Base-by-base conservation (phyloP, 2,888 invertebrate species). In the Cantharis rufa region DNA sequence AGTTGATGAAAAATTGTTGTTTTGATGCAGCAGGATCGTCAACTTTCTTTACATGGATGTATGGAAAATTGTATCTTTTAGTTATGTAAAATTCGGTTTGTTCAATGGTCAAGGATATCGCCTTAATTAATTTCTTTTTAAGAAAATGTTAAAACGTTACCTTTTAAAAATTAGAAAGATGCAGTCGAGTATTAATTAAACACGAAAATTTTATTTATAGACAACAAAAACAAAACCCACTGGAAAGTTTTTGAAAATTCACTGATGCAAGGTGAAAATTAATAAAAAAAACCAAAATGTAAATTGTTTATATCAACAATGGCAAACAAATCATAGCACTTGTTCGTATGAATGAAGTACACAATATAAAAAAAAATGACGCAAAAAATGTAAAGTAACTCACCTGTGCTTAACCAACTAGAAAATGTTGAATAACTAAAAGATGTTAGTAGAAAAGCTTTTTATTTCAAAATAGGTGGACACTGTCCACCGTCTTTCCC, bases 391-490 rank as follows among this genome's bases (percentile, higher is more conserved):
- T 48, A 66, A 66, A 21, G 13, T 16, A 21, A 24, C 64, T 66
- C n/a, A 66, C 64, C 64, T 21, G 64, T 16, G 21, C 18, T n/a
- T 66, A 66, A 66, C 64, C 18, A 66, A 66, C 64, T 66, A 66
- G 21, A 66, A 66, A 66, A 21, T 18, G 24, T 24, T 66, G 24
- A 48, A 48, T 16, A 71, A 68, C 28, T 11, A 68, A 61, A 15
- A 64, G 62, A n/a, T 32, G 16, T 15, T 32, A 72, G n/a, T 68
- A 48, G 72, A 62, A 63, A 63, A 63, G 24, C n/a, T 66, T 72
- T 66, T 76, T 76, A 72, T 76, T 71, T 68, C 62, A 71, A 69
- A 72, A 72, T 27, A 48, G 70, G 70, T 70, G 64, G 62, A 61
- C 69, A 69, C 69, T 63, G 62, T 69, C 48, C 69, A 75, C 76